Base-by-base conservation (phyloP, 2,888 invertebrate species). In the Agrochola lota region DNA sequence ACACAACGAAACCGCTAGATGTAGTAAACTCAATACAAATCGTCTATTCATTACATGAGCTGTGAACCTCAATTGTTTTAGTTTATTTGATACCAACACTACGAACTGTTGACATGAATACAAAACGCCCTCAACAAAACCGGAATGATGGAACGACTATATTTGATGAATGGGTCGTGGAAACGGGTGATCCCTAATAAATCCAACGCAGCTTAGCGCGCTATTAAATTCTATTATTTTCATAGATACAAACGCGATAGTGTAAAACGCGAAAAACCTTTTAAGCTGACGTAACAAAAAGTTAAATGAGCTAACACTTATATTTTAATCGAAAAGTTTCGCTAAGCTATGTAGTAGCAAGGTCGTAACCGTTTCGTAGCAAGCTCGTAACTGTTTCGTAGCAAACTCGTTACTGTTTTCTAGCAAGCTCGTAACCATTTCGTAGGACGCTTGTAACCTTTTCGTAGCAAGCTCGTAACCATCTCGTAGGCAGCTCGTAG, bases 111-210 rank as follows among this genome's bases (percentile, higher is more conserved):
- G 84, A 68, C 78, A 71, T 78, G 62, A 67, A 84, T 74, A 82
- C 80, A 43, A 62, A 72, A 81, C 20, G 26, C 62, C 59, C 35
- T 70, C 49, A 26, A 84, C 62, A 67, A 80, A 85, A 85, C 85
- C 71, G 12, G 75, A n/a, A 80, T 83, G 81, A 85, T 83, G 76
- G 76, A 83, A 64, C 85, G 71, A 85, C 63, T 63, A 55, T 63
- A 57, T 72, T 75, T 85, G 76, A 81, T 85, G 60, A 71, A 75
- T 81, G 71, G 59, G 52, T 52, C 30, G 6, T 26, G 5, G 35
- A 70, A 60, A 43, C 60, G 49, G 20, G 23, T 43, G 46, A 78
- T 80, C 70, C 57, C 67, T 73, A 71, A 71, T 73, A 75, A 75
- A 85, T 85, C 78, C 67, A 75, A 78, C 57, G 55, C 59, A 78